phyloP scores from a whole-genome alignment of 2,797 vertebrate genomes.

The Microtus obscurus region DNA sequence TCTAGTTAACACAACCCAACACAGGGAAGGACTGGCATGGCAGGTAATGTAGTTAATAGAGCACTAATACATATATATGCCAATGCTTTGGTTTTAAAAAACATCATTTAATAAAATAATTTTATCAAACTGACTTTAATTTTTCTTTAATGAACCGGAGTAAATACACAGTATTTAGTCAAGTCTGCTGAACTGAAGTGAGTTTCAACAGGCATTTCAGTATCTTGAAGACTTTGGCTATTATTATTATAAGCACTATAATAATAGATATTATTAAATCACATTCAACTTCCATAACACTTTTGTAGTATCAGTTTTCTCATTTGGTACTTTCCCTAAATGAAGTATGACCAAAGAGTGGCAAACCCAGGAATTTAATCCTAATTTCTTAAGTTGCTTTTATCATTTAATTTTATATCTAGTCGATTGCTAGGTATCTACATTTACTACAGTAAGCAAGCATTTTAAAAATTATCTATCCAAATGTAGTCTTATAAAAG shows the following conservation, averaged over 20 bases:
- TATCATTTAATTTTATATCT: slow-evolving; percentile 43
- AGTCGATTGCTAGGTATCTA: background rate
- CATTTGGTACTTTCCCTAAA: slow-evolving; percentile 31
- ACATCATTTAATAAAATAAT: background rate
- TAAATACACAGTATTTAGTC: background rate
- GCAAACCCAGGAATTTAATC: slow-evolving; percentile 8
- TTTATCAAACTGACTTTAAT: slow-evolving; percentile 41
- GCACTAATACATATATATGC: background rate
- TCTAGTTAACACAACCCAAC: background rate
- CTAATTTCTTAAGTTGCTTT: background rate
- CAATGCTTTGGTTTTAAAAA: slow-evolving; percentile 10
- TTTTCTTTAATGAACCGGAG: slow-evolving; percentile 4
- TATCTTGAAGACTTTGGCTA: background rate
- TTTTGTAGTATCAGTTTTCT: slow-evolving; percentile 13
- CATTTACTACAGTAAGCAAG: background rate
- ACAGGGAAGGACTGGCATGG: background rate
- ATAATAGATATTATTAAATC: slow-evolving; percentile 1
- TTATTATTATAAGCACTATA: slow-evolving; percentile 39
- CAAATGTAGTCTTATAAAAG: background rate
- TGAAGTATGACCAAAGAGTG: background rate
- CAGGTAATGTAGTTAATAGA: slow-evolving; percentile 38
- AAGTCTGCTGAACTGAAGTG: background rate
- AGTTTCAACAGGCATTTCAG: slow-evolving; percentile 8
- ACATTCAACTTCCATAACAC: background rate
- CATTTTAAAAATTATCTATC: slow-evolving; percentile 5